phyloP scores from a whole-genome alignment of 2,797 vertebrate species.

The Pseudomugil gertrudae region DNA sequence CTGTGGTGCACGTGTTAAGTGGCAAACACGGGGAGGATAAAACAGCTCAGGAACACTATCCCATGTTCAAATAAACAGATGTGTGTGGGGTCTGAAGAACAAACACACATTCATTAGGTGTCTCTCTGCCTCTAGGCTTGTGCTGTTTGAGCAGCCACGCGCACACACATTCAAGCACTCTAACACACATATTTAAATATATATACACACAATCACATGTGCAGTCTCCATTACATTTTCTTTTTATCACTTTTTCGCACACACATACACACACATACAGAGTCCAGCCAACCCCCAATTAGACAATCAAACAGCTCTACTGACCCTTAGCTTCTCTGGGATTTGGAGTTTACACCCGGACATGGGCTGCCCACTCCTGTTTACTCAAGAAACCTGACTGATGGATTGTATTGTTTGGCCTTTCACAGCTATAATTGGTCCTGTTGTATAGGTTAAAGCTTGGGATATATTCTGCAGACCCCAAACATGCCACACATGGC shows the following conservation, averaged over 20 bases:
- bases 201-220: slow-evolving; percentile 9
- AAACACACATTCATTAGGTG: slow-evolving; percentile 83
- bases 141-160: slow-evolving; percentile 64
- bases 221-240: slow-evolving; percentile 31
- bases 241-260: slow-evolving; percentile 50
- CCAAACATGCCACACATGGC: slow-evolving; percentile 85
- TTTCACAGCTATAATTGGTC: slow-evolving; percentile 83
- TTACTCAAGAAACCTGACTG: slow-evolving; percentile 81
- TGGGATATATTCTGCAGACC: slow-evolving; percentile 86
- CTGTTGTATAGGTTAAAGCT: slow-evolving; percentile 85
- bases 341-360: slow-evolving; percentile 78
- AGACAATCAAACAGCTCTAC: slow-evolving; percentile 81
- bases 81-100: slow-evolving; percentile 80
- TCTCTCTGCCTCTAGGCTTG: slow-evolving; percentile 62
- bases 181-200: slow-evolving; percentile 23
- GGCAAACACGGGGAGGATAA: slow-evolving; percentile 75
- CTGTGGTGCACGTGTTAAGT: slow-evolving; percentile 76
- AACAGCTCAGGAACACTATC: slow-evolving; percentile 82
- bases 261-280: slow-evolving; percentile 35
- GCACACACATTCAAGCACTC: slow-evolving; percentile 28
- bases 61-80: slow-evolving; percentile 85
- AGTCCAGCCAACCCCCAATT: slow-evolving; percentile 71
- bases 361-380: slow-evolving; percentile 74
- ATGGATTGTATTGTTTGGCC: slow-evolving; percentile 87
- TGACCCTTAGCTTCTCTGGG: slow-evolving; percentile 81